A percentile compares a stretch with the other conserved stretches of the same genome.
phyloP scores from a whole-genome alignment of 2,797 vertebrate species.

The Bradypodion pumilum region DNA sequence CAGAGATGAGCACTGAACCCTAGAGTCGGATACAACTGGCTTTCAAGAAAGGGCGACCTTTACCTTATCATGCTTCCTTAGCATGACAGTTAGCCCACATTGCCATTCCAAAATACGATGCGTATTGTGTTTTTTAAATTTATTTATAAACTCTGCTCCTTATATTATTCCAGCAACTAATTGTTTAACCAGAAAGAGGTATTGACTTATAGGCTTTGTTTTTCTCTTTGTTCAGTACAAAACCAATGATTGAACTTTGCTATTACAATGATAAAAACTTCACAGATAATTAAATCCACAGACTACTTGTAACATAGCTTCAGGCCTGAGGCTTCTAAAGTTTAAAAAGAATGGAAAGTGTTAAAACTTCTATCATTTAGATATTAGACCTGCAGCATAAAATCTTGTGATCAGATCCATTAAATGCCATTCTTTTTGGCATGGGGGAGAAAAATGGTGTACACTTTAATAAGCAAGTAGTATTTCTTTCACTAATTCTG shows the following conservation, averaged over 20 bases:
- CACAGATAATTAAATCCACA: conserved; percentile 71
- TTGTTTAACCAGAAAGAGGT: conserved; percentile 62
- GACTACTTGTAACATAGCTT: conserved; percentile 66
- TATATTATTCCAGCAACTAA: conserved; percentile 51
- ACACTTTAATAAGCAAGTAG: not conserved
- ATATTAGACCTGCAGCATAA: conserved; percentile 19
- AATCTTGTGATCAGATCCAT: not conserved
- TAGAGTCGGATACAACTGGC: no score
- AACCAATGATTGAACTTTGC: conserved; percentile 67
- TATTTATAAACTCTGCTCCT: conserved; percentile 43
- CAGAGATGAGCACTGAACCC: no score
- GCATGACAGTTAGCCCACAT: not conserved
- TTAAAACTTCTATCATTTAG: conserved; percentile 51
- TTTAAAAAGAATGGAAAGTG: conserved; percentile 60
- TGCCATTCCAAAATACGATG: conserved; percentile 17
- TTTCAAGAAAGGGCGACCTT: no score
- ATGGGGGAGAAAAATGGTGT: not conserved
- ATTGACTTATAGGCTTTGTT: conserved; percentile 69
- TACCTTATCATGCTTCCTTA: not conserved
- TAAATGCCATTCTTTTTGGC: not conserved
- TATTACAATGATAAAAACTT: conserved; percentile 69
- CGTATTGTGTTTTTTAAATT: conserved; percentile 34
- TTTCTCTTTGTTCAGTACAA: conserved; percentile 56
- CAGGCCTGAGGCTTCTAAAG: conserved; percentile 65
- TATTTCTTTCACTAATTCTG: conserved; percentile 32